Conservation (phyloP, 2,113 vertebrate species). For the Sander vitreus region DNA sequence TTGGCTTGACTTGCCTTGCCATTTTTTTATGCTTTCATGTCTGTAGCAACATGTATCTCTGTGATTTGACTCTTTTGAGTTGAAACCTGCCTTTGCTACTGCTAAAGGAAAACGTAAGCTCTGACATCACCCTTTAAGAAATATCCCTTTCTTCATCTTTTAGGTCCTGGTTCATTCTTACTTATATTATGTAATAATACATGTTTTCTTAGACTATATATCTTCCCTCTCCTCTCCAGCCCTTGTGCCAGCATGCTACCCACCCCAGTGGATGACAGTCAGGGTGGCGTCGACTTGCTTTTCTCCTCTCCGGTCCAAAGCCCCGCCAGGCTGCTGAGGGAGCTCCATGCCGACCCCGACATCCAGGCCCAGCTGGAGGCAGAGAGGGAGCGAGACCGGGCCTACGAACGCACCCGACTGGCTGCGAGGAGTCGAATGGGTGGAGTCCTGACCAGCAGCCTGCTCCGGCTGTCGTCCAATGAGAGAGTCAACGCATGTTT, state of each 20-base stretch:
- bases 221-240: constrained; percentile 64
- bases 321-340: constrained; percentile 87
- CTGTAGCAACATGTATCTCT: neutral
- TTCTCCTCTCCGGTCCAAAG: constrained; percentile 92
- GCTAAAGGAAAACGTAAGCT: neutral
- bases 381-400: constrained; percentile 89
- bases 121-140: neutral
- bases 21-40: neutral
- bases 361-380: constrained; percentile 94
- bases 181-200: neutral
- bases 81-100: neutral
- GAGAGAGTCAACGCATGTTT: constrained; percentile 90
- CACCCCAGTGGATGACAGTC: constrained; percentile 90
- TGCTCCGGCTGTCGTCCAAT: constrained; percentile 89
- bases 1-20: neutral
- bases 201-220: neutral
- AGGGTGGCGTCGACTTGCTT: constrained; percentile 90
- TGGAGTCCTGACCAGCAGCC: constrained; percentile 85
- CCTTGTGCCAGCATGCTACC: constrained; percentile 96
- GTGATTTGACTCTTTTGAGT: neutral
- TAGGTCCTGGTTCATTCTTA: neutral
- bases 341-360: constrained; percentile 90
- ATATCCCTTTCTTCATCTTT: neutral
- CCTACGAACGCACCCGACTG: constrained; percentile 88
- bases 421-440: constrained; percentile 79